phyloP scores from a whole-genome alignment of 2,113 vertebrate genomes.

The Thalassarche chlororhynchos region DNA sequence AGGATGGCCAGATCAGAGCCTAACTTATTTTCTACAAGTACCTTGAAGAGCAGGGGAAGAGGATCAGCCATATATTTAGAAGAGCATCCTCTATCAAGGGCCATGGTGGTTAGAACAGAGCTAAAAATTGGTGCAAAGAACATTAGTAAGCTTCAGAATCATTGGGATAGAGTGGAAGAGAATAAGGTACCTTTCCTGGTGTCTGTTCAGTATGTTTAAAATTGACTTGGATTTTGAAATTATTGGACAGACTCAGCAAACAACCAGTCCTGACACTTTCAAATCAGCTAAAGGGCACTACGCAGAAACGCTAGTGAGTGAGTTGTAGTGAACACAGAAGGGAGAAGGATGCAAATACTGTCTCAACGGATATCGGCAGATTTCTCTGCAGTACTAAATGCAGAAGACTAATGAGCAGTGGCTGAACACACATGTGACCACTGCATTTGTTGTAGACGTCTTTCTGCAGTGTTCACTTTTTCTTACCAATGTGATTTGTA shows the following conservation, averaged over 20 bases:
- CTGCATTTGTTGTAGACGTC: neutral
- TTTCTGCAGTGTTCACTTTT: neutral
- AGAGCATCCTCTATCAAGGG: neutral
- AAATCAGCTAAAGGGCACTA: neutral
- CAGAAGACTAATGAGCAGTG: neutral
- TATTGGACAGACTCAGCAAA: neutral
- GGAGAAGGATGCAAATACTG: neutral
- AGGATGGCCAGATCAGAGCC: neutral
- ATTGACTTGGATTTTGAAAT: neutral
- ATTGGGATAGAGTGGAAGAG: neutral
- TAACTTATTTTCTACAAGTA: neutral
- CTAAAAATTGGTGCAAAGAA: neutral
- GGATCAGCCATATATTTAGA: neutral
- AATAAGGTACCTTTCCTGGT: neutral
- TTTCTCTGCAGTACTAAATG: neutral
- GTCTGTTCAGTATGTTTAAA: neutral
- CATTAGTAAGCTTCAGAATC: neutral
- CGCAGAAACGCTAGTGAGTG: neutral
- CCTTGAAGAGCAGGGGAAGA: neutral
- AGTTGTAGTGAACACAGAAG: neutral
- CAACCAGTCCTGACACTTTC: neutral
- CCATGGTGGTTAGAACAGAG: neutral
- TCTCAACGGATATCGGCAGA: neutral
- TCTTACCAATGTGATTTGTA: neutral
- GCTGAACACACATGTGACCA: neutral